These are phyloP conservation scores for Pteria penguin DNA, from an alignment of 2,888 invertebrate species.

Conservation along the genomic window DNA sequence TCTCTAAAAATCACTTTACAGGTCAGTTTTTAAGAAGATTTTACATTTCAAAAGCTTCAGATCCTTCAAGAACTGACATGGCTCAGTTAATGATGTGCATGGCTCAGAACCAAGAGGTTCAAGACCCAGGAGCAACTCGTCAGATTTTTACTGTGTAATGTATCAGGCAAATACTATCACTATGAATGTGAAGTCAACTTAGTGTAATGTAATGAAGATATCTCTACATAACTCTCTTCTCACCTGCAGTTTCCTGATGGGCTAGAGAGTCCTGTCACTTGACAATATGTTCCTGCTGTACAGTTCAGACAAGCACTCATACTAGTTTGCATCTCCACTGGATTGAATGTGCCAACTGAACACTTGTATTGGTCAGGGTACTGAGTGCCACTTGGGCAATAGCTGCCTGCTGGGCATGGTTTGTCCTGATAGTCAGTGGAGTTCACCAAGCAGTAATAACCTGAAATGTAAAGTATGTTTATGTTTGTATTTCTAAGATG, in stretches of 20 bases:
- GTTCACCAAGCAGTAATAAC: conserved; percentile 75
- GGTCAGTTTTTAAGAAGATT: no score
- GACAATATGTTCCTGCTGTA: conserved; percentile 69
- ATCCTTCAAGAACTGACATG: no score
- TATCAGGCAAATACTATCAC: no score
- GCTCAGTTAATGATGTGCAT: no score
- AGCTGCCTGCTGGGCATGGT: conserved; percentile 74
- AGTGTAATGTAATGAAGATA: no score
- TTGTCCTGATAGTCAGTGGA: conserved; percentile 71
- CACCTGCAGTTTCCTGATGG: conserved; percentile 74
- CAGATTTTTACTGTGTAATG: no score
- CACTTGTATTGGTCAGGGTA: conserved; percentile 64
- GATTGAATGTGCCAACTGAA: conserved; percentile 70
- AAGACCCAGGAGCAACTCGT: no score
- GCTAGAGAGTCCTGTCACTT: conserved; percentile 59
- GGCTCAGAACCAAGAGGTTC: no score
- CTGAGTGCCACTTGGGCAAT: conserved; percentile 73
- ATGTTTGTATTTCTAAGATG: background rate
- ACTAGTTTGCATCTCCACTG: conserved; percentile 56
- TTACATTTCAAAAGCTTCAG: no score
- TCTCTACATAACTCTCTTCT: no score
- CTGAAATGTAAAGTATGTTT: conserved; percentile 46
- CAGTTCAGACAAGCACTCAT: conserved; percentile 63
- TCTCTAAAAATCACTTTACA: no score
- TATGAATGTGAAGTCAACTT: no score